Base-by-base conservation (phyloP, 2,797 vertebrate species). In the Phoeniculus purpureus region DNA sequence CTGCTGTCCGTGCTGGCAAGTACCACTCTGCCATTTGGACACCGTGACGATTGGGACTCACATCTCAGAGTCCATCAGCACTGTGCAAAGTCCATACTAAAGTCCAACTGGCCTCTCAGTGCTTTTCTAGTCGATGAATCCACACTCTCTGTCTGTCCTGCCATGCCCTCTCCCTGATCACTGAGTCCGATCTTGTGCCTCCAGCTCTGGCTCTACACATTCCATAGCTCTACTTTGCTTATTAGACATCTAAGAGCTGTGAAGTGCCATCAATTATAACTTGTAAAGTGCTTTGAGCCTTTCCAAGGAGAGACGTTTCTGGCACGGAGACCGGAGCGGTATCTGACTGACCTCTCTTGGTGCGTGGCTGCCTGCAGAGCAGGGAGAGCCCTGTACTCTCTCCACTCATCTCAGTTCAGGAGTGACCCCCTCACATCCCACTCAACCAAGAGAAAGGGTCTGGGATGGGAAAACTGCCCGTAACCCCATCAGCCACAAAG, bases 261-360 rank as follows among this genome's bases (percentile, higher is more conserved):
- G 66, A 78, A 62, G 48, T 25, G 45, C 67, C 80, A 70, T 51
- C 94, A 70, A 23, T 34, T 68, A 72, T 75, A 85, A 83, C 37
- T 31, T 47, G 26, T 27, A 7, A 62, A 92, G 70, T 21, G 31
- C 76, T 85, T 31, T 19, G 52, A 81, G 76, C 47, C 62, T 40
- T 77, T 81, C 81, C 25, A 45, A 32, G 27, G 80, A 80, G 48
- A 26, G 27, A n/a, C 6, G 27, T 12, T 72, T 47, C 70, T 16
- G 2, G 32, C 8, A 4, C 13, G 0, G 68, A 47, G 54, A 8
- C 34, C 2, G 0, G 75, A 12, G 52, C 58, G 14, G 52, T 1
- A 1, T n/a, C 34, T 19, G 43, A 66, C 34, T 16, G 34, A 66
- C 27, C 58, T 8, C 18, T n/a, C 27, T n/a, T 1, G 6, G 32